These are phyloP conservation scores for Trematomus loennbergii DNA, from an alignment of 2,113 vertebrate genomes.

Conservation along the genomic window DNA sequence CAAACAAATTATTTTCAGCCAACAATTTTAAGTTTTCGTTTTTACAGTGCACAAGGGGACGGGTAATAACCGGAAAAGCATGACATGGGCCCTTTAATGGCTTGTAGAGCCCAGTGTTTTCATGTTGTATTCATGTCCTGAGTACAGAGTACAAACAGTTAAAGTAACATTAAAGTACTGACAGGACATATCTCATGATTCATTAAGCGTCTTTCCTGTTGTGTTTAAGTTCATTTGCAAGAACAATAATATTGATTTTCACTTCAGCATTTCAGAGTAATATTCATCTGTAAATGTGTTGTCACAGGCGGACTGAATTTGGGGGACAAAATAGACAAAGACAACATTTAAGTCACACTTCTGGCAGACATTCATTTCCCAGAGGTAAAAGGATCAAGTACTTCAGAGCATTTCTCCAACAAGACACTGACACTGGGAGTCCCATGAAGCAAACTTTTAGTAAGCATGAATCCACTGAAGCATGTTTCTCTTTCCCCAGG, in stretches of 20 bases:
- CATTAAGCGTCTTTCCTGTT: background rate
- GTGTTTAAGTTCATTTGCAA: background rate
- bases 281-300: background rate
- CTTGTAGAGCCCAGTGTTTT: too few species aligned
- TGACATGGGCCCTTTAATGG: too few species aligned
- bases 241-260: background rate
- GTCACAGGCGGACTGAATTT: background rate
- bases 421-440: background rate
- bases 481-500: conserved; percentile 11
- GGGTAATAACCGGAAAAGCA: too few species aligned
- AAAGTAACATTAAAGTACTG: background rate
- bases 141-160: background rate
- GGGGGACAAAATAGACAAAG: background rate
- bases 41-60: too few species aligned
- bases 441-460: conserved; percentile 13
- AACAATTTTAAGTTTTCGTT: too few species aligned
- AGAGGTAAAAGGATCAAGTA: background rate
- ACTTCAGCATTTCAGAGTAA: background rate
- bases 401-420: background rate
- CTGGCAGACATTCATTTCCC: background rate
- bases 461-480: conserved; percentile 16
- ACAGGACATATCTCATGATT: background rate
- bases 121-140: background rate
- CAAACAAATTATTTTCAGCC: too few species aligned
- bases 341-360: background rate